A percentile compares a stretch with the other conserved stretches of the same genome.
Evolutionary conservation across 2,113 vertebrate species (phyloP).

Genomic region (Coptodon bakossiorum): DNA sequence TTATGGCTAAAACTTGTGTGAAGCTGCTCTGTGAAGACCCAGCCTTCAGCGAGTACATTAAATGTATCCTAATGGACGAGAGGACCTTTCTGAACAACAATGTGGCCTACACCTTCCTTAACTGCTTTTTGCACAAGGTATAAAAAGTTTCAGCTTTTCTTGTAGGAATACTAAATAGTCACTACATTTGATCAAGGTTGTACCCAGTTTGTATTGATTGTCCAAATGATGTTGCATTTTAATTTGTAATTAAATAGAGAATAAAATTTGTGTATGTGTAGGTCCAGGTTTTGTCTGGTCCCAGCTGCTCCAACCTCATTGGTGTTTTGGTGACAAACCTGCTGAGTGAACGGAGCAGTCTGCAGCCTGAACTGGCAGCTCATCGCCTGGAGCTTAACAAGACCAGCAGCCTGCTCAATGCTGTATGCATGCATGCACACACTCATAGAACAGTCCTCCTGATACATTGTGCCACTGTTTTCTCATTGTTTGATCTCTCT

Average conservation of each 20-base stretch:
- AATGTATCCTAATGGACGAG: constrained; percentile 97
- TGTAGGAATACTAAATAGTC: background rate
- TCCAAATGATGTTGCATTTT: background rate
- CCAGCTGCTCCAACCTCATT: constrained; percentile 91
- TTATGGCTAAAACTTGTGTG: constrained; percentile 91
- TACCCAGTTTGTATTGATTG: background rate
- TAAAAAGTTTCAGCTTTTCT: background rate
- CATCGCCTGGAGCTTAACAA: constrained; percentile 88
- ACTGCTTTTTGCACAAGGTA: constrained; percentile 94
- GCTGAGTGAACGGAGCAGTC: constrained; percentile 89
- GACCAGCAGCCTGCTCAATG: constrained; percentile 93
- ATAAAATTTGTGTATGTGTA: constrained; percentile 50
- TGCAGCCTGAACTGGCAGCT: constrained; percentile 86
- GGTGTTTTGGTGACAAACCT: constrained; percentile 90
- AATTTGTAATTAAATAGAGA: background rate
- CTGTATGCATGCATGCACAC: constrained; percentile 69
- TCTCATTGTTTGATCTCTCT: background rate
- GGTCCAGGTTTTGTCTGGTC: constrained; percentile 91
- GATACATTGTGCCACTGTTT: background rate
- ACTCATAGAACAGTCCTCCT: background rate
- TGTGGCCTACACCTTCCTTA: constrained; percentile 91
- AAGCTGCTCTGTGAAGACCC: constrained; percentile 97
- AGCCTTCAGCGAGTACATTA: constrained; percentile 96
- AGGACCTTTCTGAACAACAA: constrained; percentile 94
- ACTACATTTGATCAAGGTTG: background rate